Base-by-base conservation (phyloP, 2,797 vertebrate species). In the Brachymystax lenok region DNA sequence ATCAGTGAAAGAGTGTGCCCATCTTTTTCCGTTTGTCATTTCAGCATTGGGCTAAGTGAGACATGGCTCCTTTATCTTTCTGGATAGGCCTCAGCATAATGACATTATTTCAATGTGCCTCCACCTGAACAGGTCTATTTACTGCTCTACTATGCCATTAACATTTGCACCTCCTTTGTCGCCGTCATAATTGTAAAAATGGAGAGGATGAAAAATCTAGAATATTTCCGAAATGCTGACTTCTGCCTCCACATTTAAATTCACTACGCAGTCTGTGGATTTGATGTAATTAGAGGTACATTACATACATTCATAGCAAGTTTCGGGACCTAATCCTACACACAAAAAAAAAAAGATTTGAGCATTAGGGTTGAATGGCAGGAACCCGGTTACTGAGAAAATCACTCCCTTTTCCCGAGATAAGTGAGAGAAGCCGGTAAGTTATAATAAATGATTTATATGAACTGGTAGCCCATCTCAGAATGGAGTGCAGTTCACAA, bases 1-100 rank as follows among this genome's bases (percentile, higher is more conserved):
- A 24, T 24, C 6, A 4, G 72, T 77, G 68, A 74, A 70, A 71
- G 33, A 40, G 63, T 52, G 59, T 33, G 74, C 76, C 74, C 74
- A 67, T 80, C 71, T 72, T 76, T 69, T 66, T 78, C 35, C 16
- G 66, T 74, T 54, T 69, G 71, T 74, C 67, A 51, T 21, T 8
- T 28, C 68, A 50, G 35, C 28, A 35, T 64, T 17, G 21, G 21
- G 54, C 68, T 7, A 54, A 40, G 54, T 50, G 68, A 77, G 51
- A 70, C 69, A 30, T 50, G 21, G 46, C 46, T 71, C 56, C 40
- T 77, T 71, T 71, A 52, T 72, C 50, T 71, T 24, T 50, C n/a
- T 12, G 40, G 40, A 52, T 17, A 40, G 51, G 74, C 33, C 75
- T 30, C n/a, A 17, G 4, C 16, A 33, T 30, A 33, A 30, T 17